These are phyloP conservation scores for Tenualosa thibaudeaui DNA, from an alignment of 2,797 vertebrate species.

Conservation along the genomic window DNA sequence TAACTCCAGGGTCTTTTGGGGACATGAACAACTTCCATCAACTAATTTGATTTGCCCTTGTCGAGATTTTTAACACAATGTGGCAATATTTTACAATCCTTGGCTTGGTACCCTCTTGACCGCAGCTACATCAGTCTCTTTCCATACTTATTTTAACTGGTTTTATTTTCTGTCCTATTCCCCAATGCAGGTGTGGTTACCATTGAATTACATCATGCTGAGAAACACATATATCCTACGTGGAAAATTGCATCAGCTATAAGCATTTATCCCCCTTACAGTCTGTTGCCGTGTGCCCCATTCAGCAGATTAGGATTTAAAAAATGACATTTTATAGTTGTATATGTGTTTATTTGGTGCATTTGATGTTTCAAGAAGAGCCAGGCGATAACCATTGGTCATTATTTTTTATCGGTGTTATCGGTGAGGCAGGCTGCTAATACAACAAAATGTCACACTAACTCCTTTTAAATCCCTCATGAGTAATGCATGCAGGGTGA, in stretches of 20 bases:
- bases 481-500: slow-evolving; percentile 9
- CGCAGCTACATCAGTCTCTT: neutral
- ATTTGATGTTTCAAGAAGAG: neutral
- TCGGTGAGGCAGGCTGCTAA: slow-evolving; percentile 2
- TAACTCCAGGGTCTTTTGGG: slow-evolving; percentile 1
- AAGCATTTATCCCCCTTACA: slow-evolving; percentile 29
- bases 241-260: slow-evolving; percentile 30
- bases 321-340: neutral
- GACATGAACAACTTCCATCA: slow-evolving; percentile 20
- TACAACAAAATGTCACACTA: neutral
- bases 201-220: slow-evolving; percentile 38
- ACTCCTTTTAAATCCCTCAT: slow-evolving; percentile 11
- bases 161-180: slow-evolving; percentile 13
- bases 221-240: slow-evolving; percentile 26
- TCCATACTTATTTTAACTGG: neutral
- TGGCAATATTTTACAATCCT: neutral
- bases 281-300: slow-evolving; percentile 1
- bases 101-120: slow-evolving; percentile 27
- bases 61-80: slow-evolving; percentile 29
- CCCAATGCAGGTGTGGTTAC: slow-evolving; percentile 37
- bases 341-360: neutral
- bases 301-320: slow-evolving; percentile 1
- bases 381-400: neutral
- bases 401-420: neutral
- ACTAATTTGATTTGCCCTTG: slow-evolving; percentile 33